Evolutionary conservation across 2,888 invertebrate species (phyloP).

Genomic region (Drosophila siamana): DNA sequence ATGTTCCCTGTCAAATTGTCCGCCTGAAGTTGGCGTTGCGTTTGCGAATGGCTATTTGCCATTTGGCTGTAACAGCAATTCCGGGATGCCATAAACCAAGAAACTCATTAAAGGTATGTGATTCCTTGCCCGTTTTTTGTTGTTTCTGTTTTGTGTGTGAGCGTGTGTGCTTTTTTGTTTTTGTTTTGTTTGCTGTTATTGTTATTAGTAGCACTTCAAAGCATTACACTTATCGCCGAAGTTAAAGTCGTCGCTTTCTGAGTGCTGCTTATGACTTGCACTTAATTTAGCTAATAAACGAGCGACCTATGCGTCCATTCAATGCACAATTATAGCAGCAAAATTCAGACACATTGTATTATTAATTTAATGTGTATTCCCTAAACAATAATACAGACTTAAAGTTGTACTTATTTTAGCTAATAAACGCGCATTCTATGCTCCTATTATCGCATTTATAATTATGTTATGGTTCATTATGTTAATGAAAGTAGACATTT

Average conservation of each 20-base stretch:
- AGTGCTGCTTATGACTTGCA: neutral
- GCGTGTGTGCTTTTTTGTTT: neutral
- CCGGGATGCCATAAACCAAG: slow-evolving; percentile 32
- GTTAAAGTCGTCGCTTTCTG: slow-evolving; percentile 7
- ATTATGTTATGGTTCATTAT: no score
- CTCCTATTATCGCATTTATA: no score
- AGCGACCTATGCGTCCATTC: neutral
- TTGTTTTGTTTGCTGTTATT: slow-evolving; percentile 30
- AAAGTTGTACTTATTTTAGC: no score
- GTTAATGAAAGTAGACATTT: no score
- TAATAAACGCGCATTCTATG: no score
- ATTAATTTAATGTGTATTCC: no score
- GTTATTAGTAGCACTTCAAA: slow-evolving; percentile 41
- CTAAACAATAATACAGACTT: no score
- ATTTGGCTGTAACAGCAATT: slow-evolving; percentile 42
- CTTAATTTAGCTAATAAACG: neutral
- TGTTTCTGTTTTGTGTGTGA: neutral
- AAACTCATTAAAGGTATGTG: slow-evolving; percentile 49
- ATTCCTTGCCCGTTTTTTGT: neutral
- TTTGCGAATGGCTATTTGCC: slow-evolving; percentile 21
- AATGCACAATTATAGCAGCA: neutral
- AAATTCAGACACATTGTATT: neutral
- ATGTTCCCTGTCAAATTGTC: slow-evolving; percentile 32
- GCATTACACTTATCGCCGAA: slow-evolving; percentile 18
- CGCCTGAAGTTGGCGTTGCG: slow-evolving; percentile 23